phyloP scores from a whole-genome alignment of 1,140 invertebrate species.

The Oryzaephilus surinamensis region DNA sequence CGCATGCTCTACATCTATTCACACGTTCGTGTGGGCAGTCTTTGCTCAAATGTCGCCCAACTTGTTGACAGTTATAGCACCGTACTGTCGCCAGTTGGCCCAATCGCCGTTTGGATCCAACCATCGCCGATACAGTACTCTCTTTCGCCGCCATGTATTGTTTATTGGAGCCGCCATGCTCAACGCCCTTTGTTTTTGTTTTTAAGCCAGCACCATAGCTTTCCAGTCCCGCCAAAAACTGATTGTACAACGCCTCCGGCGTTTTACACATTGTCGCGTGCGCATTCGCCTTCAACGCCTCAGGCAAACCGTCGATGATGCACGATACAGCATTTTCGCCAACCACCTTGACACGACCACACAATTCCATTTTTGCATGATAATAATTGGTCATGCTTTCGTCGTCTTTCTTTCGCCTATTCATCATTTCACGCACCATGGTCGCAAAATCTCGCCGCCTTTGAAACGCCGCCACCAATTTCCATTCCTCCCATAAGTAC shows the following conservation, averaged over 20 bases:
- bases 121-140: neutral
- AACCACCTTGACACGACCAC: conserved; percentile 23
- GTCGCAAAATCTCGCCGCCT: conserved; percentile 22
- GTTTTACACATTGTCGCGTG: conserved; percentile 22
- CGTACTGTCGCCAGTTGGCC: neutral
- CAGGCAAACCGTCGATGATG: conserved; percentile 27
- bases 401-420: conserved; percentile 18
- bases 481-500: conserved; percentile 26
- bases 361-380: conserved; percentile 30
- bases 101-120: neutral
- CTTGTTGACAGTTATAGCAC: conserved; percentile 8
- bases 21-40: neutral
- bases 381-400: conserved; percentile 28
- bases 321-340: conserved; percentile 24
- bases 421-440: conserved; percentile 22
- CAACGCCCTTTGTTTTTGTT: neutral
- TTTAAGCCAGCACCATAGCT: neutral
- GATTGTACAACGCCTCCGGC: conserved; percentile 25
- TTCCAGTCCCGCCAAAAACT: conserved; percentile 16
- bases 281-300: conserved; percentile 23
- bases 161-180: too few relatives aligned
- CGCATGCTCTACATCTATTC: neutral
- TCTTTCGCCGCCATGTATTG: too few relatives aligned
- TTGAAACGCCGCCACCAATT: conserved; percentile 13
- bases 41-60: conserved; percentile 2